Evolutionary conservation across 2,797 vertebrate genomes (phyloP).

Genomic region (Pangasius krempfi): DNA sequence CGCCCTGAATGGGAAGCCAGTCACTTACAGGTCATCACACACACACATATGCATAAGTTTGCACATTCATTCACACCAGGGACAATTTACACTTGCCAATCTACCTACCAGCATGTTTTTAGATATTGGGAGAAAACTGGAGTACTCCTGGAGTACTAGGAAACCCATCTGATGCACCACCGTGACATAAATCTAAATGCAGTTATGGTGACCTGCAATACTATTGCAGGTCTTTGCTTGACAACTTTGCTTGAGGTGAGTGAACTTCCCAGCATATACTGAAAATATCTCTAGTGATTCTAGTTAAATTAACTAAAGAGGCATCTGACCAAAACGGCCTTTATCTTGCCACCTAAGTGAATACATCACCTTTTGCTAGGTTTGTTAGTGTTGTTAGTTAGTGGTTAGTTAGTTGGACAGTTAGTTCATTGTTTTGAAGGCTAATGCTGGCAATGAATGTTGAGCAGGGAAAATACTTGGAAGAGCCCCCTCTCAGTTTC

Average conservation of each 20-base stretch:
- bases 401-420: not conserved
- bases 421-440: not conserved
- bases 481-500: not conserved
- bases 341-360: not conserved
- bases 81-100: not conserved
- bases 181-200: not conserved
- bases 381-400: not conserved
- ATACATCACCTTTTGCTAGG: not conserved
- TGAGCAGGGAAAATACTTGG: not conserved
- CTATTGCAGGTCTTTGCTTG: not conserved
- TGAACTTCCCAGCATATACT: not conserved
- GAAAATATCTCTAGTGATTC: not conserved
- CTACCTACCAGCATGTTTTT: not conserved
- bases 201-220: not conserved
- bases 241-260: not conserved
- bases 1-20: not conserved
- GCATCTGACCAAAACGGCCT: not conserved
- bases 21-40: not conserved
- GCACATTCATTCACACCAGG: not conserved
- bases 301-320: not conserved
- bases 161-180: not conserved
- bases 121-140: not conserved
- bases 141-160: not conserved
- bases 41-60: not conserved
- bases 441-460: not conserved